Evolutionary conservation across 2,113 vertebrate species (phyloP).

Genomic region (Nipponia nippon): DNA sequence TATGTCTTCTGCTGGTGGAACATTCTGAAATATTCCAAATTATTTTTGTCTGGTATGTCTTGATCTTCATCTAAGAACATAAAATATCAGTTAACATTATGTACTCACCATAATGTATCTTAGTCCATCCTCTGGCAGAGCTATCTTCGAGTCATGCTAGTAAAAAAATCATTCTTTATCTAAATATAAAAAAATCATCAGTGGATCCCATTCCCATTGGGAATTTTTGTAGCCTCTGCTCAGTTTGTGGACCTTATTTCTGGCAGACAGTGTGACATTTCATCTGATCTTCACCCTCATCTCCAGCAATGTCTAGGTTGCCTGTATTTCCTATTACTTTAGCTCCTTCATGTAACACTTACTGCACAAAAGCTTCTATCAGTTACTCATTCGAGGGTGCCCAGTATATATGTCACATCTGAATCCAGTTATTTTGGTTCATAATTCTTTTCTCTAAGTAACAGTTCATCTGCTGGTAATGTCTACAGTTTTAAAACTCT

Average conservation of each 20-base stretch:
- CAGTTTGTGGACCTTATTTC: background rate
- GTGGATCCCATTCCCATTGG: background rate
- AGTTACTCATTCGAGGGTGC: background rate
- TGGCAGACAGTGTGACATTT: background rate
- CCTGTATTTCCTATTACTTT: background rate
- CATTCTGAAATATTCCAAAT: background rate
- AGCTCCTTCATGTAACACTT: background rate
- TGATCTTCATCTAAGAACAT: background rate
- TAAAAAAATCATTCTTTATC: background rate
- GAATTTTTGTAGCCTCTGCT: background rate
- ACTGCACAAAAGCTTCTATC: background rate
- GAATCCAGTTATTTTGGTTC: background rate
- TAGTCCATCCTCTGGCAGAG: background rate
- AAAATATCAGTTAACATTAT: background rate
- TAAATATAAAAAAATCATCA: background rate
- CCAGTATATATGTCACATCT: background rate
- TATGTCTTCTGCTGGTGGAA: background rate
- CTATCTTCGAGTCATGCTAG: background rate
- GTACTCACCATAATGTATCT: background rate
- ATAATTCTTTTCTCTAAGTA: background rate
- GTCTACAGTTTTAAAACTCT: background rate
- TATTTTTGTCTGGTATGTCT: background rate
- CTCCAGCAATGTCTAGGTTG: background rate
- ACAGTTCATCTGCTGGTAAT: background rate
- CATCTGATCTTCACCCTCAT: background rate